Evolutionary conservation across 2,797 vertebrate genomes (phyloP).

Genomic region (Pseudochirops cupreus): DNA sequence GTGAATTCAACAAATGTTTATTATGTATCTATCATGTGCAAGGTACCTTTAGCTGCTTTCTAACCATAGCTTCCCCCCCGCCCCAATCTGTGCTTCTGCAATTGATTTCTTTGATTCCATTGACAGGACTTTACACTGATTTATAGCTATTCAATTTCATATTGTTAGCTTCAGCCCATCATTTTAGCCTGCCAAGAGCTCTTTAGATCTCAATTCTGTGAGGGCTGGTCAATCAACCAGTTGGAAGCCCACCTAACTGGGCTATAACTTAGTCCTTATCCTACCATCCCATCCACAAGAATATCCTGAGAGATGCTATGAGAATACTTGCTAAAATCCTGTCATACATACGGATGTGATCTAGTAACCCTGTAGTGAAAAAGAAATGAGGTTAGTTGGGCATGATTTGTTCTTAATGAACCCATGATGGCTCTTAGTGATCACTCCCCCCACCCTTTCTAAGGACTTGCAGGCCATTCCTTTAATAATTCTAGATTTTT

Average conservation of each 20-base stretch:
- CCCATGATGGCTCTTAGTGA: neutral
- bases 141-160: neutral
- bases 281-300: neutral
- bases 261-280: neutral
- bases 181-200: neutral
- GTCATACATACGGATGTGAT: neutral
- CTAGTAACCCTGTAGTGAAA: neutral
- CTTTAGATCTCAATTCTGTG: neutral
- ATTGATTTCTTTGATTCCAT: neutral
- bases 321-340: neutral
- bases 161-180: neutral
- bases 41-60: neutral
- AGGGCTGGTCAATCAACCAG: neutral
- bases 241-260: neutral
- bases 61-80: neutral
- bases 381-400: neutral
- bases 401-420: neutral
- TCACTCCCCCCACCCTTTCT: neutral
- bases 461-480: neutral
- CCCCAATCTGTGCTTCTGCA: neutral
- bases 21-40: neutral
- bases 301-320: neutral
- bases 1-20: neutral
- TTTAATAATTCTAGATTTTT: neutral
- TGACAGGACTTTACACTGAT: neutral